These are phyloP conservation scores for Callipepla californica DNA, from an alignment of 2,113 vertebrate species.

Conservation along the genomic window DNA sequence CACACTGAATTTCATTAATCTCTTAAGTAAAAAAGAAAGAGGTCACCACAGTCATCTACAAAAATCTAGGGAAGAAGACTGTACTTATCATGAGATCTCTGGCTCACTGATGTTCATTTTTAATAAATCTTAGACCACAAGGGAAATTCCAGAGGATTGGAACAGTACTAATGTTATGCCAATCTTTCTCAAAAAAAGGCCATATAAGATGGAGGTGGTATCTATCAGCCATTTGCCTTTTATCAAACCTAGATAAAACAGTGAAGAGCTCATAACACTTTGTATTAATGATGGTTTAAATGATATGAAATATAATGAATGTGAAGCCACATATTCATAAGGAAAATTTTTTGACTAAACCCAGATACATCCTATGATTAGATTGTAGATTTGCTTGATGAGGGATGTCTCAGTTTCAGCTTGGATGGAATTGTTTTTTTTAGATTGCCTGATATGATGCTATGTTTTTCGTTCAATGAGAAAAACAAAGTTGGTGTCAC, in stretches of 20 bases:
- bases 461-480: no score
- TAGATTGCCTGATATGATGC: no score
- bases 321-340: not conserved
- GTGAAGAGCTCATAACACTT: not conserved
- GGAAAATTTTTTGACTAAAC: not conserved
- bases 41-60: constrained; percentile 6
- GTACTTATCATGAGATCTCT: constrained; percentile 18
- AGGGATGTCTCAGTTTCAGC: not conserved
- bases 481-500: no score
- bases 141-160: constrained; percentile 44
- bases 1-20: constrained; percentile 19
- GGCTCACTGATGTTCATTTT: constrained; percentile 10
- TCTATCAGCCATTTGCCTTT: not conserved
- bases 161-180: not conserved
- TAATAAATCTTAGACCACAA: constrained; percentile 51
- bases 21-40: constrained; percentile 9
- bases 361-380: not conserved
- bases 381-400: not conserved
- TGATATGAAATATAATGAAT: not conserved
- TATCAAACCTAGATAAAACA: not conserved
- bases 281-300: constrained; percentile 5
- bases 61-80: constrained; percentile 27
- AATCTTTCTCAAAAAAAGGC: not conserved
- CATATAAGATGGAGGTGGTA: not conserved
- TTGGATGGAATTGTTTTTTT: no score